phyloP scores from a whole-genome alignment of 2,888 invertebrate genomes.

The Tiliacea citrago region DNA sequence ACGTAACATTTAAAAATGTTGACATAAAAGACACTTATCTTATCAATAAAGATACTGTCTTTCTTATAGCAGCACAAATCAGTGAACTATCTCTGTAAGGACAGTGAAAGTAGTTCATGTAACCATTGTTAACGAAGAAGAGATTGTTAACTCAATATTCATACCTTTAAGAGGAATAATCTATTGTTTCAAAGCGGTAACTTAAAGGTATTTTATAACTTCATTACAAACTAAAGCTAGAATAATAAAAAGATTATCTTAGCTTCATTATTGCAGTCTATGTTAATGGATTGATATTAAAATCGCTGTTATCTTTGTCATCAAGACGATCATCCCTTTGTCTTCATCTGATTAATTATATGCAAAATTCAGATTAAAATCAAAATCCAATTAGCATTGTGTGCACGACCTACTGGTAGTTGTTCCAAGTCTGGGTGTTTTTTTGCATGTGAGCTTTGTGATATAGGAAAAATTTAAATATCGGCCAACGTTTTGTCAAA shows the following conservation, averaged over 20 bases:
- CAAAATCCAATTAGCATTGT: too few species aligned
- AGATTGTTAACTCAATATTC: constrained; percentile 13
- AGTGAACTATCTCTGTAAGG: constrained; percentile 17
- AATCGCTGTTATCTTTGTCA: too few species aligned
- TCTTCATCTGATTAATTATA: too few species aligned
- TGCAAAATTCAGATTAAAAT: too few species aligned
- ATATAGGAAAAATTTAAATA: too few species aligned
- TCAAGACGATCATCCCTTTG: too few species aligned
- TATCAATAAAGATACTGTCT: too few species aligned
- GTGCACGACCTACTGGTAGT: too few species aligned
- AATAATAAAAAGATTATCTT: neutral
- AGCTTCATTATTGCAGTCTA: neutral
- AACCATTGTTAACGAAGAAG: constrained; percentile 28
- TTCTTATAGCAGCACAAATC: constrained; percentile 1
- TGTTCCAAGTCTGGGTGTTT: too few species aligned
- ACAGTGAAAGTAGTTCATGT: constrained; percentile 47
- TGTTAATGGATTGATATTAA: neutral
- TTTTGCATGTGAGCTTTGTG: too few species aligned
- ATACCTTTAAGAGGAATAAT: neutral
- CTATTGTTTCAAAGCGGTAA: neutral
- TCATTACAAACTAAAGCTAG: neutral
- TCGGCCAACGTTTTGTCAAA: too few species aligned
- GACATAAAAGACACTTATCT: neutral
- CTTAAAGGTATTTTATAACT: neutral
- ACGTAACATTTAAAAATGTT: neutral